A percentile compares a stretch with the other conserved stretches of the same genome.
phyloP scores from a whole-genome alignment of 2,113 vertebrate species.

The Zosterops pallidus region DNA sequence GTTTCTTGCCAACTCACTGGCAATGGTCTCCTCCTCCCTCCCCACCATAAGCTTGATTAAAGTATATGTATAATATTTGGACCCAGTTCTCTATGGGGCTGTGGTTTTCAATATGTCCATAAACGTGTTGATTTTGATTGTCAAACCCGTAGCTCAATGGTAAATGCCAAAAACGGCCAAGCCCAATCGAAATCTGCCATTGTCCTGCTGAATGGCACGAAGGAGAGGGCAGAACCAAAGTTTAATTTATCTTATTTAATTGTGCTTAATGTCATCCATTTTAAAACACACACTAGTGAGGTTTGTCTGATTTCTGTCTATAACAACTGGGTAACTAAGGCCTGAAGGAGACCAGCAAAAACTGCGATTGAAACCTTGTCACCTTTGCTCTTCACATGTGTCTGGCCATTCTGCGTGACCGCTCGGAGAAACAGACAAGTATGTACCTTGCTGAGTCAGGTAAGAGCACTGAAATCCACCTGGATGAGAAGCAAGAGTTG shows the following conservation, averaged over 20 bases:
- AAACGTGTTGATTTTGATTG: not conserved
- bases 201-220: not conserved
- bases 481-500: not conserved
- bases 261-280: not conserved
- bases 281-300: rapidly evolving
- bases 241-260: not conserved
- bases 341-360: not conserved
- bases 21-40: not conserved
- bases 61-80: too few species aligned
- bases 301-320: not conserved
- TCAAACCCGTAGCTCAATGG: not conserved
- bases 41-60: not conserved
- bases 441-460: not conserved
- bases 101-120: not conserved
- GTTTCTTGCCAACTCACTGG: not conserved
- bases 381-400: not conserved
- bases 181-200: not conserved
- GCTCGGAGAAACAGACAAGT: not conserved
- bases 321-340: not conserved
- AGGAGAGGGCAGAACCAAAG: not conserved
- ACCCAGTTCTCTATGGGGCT: not conserved
- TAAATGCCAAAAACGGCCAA: not conserved
- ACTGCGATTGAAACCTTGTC: not conserved
- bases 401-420: not conserved
- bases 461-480: not conserved